Conservation (phyloP, 1,140 invertebrate species). For the Drosophila neocordata region DNA sequence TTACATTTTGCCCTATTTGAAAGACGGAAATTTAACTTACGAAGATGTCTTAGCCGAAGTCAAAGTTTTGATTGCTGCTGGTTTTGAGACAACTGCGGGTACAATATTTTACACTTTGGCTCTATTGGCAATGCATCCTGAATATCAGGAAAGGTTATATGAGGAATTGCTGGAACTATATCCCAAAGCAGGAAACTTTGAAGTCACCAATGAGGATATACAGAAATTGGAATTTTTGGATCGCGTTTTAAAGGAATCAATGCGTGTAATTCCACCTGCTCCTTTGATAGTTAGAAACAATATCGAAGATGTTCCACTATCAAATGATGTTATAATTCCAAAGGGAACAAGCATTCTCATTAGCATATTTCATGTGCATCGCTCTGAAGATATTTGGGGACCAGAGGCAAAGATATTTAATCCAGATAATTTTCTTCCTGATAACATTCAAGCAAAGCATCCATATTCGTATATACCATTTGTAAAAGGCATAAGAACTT, state of each 20-base stretch:
- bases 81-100: conserved; percentile 60
- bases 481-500: conserved; percentile 56
- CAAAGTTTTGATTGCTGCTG: conserved; percentile 47
- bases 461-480: conserved; percentile 67
- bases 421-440: conserved; percentile 67
- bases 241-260: conserved; percentile 86
- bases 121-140: conserved; percentile 62
- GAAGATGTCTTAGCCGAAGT: conserved; percentile 55
- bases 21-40: conserved; percentile 30
- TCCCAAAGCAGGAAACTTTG: conserved; percentile 78
- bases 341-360: conserved; percentile 46
- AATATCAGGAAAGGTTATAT: conserved; percentile 84
- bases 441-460: conserved; percentile 46
- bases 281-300: conserved; percentile 42
- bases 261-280: conserved; percentile 82
- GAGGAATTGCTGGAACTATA: conserved; percentile 86
- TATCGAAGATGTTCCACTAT: conserved; percentile 37
- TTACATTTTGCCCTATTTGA: conserved; percentile 9
- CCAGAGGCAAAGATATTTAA: conserved; percentile 56
- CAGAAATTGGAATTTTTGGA: conserved; percentile 87
- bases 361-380: conserved; percentile 56
- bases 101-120: conserved; percentile 42
- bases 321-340: conserved; percentile 44
- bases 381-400: conserved; percentile 53
- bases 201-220: conserved; percentile 84